A percentile compares a stretch with the other conserved stretches of the same genome.
These are phyloP conservation scores for Perdix hodgsoniae DNA, from an alignment of 2,797 vertebrate genomes.

Conservation along the genomic window DNA sequence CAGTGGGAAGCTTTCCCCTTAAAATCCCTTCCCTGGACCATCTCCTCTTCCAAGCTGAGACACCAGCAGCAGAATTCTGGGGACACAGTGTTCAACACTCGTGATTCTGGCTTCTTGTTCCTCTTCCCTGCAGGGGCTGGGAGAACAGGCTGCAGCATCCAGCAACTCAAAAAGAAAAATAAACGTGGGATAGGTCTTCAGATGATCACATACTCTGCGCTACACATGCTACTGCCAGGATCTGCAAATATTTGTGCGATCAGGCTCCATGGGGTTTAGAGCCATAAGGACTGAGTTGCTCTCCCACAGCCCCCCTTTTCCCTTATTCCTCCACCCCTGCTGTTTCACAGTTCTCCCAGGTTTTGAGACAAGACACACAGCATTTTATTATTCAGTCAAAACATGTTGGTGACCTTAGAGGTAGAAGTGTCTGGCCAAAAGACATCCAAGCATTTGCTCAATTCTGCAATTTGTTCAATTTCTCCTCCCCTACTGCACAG, in stretches of 20 bases:
- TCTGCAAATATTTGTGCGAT: constrained; percentile 67
- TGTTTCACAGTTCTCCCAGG: constrained; percentile 45
- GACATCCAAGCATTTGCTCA: constrained; percentile 38
- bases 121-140: not conserved
- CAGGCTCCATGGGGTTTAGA: constrained; percentile 46
- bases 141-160: constrained; percentile 25
- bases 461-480: no score
- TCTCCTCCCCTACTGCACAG: constrained; percentile 19
- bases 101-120: constrained; percentile 11
- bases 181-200: constrained; percentile 10
- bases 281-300: constrained; percentile 5
- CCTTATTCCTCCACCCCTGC: constrained; percentile 43
- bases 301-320: constrained; percentile 9
- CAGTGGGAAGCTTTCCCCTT: not conserved
- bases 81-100: not conserved
- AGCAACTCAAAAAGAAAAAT: constrained; percentile 44
- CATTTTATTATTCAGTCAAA: constrained; percentile 59
- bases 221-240: constrained; percentile 29
- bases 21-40: not conserved
- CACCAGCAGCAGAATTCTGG: not conserved
- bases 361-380: constrained; percentile 39
- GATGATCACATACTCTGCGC: constrained; percentile 21
- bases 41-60: not conserved
- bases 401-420: constrained; percentile 68
- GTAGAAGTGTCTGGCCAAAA: constrained; percentile 61